Evolutionary conservation across 2,113 vertebrate genomes (phyloP), one percentile per base, ranked within the genome.

Genomic region (Sinocyclocheilus anophthalmus): DNA sequence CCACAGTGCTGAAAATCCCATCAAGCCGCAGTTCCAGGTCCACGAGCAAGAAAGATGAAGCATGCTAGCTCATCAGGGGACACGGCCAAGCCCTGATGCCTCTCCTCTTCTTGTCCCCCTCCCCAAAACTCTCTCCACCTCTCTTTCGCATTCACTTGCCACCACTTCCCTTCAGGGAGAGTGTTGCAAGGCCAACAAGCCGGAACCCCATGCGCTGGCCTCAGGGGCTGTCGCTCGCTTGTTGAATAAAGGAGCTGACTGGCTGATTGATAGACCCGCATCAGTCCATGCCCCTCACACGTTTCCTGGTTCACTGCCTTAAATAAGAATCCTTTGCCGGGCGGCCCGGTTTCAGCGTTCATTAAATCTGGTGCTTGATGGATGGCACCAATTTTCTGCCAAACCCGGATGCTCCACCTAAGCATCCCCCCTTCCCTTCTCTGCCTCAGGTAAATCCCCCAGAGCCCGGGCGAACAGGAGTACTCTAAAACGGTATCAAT

Each of bases 201-300:
- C 92, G 92, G 91, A 93, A 94, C 94, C 93, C 91, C 90, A 86
- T 90, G 89, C 92, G 90, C 89, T 91, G 93, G 91, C 95, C 92
- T 90, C 77, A 5, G 94, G 92, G 93, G 92, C 93, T 85, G 86
- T 93, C 90, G 91, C 90, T 92, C 86, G 85, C 94, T 93, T 94
- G 94, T 94, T 95, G 94, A 95, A 95, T 95, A 94, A 95, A 94
- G 93, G 93, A 93, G 91, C 93, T 93, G 94, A 94, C 94, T 93
- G 88, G 91, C 93, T 95, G 95, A 95, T 95, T 94, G 94, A 95
- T 95, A 93, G 94, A 94, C 94, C 94, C 90, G 94, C 93, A 90
- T 87, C 90, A 93, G 90, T 92, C 86, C 89, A 88, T 92, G 91
- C 91, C 90, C 93, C 93, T 91, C 91, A 85, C 92, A 89, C 88